Percentiles rank a stretch among this genome's conserved stretches.
Evolutionary conservation across 2,797 vertebrate species (phyloP).

Genomic region (Epinephelus malabaricus): DNA sequence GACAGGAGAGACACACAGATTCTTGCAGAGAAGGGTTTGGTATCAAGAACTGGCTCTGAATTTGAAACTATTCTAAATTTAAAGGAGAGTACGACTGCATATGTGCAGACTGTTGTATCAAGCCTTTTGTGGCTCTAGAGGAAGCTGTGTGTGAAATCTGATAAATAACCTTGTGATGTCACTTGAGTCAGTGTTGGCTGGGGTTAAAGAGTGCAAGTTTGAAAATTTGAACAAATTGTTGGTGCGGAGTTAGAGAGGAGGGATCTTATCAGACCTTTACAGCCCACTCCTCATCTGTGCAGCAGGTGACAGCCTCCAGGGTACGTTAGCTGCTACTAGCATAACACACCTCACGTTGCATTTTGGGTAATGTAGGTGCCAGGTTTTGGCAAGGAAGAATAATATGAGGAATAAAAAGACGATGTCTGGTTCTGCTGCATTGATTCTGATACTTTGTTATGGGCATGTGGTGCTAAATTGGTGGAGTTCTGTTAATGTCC

Average conservation of each 20-base stretch:
- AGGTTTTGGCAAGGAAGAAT: background rate
- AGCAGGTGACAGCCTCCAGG: background rate
- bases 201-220: background rate
- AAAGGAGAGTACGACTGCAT: background rate
- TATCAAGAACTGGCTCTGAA: background rate
- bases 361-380: background rate
- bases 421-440: background rate
- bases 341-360: background rate
- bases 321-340: background rate
- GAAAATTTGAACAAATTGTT: background rate
- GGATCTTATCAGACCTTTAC: background rate
- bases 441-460: background rate
- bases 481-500: too few species aligned
- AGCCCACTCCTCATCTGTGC: background rate
- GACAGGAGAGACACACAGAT: background rate
- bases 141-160: background rate
- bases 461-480: too few species aligned
- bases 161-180: background rate
- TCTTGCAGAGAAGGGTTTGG: background rate
- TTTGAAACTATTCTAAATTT: background rate
- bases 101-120: background rate
- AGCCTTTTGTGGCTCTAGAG: background rate
- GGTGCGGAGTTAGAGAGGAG: too few species aligned
- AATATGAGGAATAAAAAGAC: background rate
- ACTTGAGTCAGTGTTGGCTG: background rate